Conservation (phyloP, 2,888 invertebrate genomes). For the Protonemura montana region DNA sequence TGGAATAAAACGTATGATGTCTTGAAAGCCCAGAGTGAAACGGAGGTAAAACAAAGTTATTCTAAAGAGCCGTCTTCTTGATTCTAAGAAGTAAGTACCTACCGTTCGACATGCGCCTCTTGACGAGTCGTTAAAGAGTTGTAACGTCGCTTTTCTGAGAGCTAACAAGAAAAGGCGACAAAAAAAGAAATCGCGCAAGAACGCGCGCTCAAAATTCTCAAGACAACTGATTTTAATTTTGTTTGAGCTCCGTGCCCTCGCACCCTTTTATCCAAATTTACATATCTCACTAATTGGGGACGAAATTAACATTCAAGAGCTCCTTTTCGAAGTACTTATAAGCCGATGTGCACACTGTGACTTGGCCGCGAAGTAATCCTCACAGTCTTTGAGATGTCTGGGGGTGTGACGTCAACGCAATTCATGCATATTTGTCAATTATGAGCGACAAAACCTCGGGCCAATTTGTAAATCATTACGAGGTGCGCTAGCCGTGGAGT, state of each 20-base stretch:
- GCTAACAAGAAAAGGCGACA: not conserved
- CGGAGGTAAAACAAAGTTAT: no score
- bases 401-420: not conserved
- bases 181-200: not conserved
- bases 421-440: not conserved
- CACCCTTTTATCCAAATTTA: not conserved
- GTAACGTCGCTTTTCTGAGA: not conserved
- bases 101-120: not conserved
- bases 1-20: no score
- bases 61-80: no score
- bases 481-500: not conserved
- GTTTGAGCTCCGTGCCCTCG: not conserved
- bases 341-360: not conserved
- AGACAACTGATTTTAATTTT: conserved; percentile 7
- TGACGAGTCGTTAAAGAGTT: not conserved
- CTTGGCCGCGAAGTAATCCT: not conserved
- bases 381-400: not conserved
- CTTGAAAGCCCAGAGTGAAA: no score
- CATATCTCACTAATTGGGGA: not conserved
- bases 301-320: not conserved
- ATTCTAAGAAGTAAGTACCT: no score
- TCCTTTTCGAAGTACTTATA: not conserved
- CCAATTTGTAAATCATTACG: not conserved
- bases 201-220: not conserved
- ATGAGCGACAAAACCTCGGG: not conserved